A percentile compares a stretch with the other conserved stretches of the same genome.
These are phyloP conservation scores for Heteromurus nitidus DNA, from an alignment of 2,888 invertebrate genomes.

Conservation along the genomic window DNA sequence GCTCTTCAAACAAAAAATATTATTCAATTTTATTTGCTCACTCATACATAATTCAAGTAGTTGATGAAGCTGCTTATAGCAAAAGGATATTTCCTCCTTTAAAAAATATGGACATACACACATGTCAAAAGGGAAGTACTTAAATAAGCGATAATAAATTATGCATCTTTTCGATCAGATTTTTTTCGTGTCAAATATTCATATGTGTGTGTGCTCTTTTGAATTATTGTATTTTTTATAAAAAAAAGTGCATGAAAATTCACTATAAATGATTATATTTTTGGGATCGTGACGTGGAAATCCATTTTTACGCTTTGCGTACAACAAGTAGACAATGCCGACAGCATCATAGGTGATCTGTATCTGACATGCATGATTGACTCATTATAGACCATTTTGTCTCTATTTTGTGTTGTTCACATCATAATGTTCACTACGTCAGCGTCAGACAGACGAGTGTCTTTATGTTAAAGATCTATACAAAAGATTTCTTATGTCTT, in stretches of 20 bases:
- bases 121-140: neutral
- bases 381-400: too few relatives aligned
- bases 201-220: neutral
- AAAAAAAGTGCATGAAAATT: slow-evolving; percentile 12
- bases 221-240: neutral
- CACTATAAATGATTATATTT: slow-evolving; percentile 45
- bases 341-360: too few relatives aligned
- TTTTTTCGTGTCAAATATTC: slow-evolving; percentile 7
- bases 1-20: neutral
- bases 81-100: neutral
- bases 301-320: neutral
- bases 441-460: too few relatives aligned
- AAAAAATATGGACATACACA: neutral
- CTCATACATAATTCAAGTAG: neutral
- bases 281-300: slow-evolving; percentile 44
- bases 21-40: too few relatives aligned
- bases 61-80: neutral
- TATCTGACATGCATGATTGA: neutral
- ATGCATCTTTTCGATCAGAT: slow-evolving; percentile 26
- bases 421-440: too few relatives aligned
- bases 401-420: too few relatives aligned
- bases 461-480: too few relatives aligned
- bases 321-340: neutral
- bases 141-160: slow-evolving; percentile 15
- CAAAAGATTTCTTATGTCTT: too few relatives aligned